Conservation (phyloP, 2,113 vertebrate species). For the Casuarius casuarius region DNA sequence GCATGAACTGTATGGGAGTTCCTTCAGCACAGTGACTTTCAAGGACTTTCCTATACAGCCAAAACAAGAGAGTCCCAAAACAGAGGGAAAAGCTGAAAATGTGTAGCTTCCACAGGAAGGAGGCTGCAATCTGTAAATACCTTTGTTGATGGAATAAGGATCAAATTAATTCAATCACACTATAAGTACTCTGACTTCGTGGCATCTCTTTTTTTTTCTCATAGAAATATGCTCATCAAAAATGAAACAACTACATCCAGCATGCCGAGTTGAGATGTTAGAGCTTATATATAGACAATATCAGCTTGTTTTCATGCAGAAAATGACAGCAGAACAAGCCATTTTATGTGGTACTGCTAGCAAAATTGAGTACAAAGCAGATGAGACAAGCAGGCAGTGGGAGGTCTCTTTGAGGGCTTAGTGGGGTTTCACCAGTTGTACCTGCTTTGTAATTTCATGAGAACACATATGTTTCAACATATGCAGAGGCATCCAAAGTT, state of each 20-base stretch:
- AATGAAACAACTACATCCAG: background rate
- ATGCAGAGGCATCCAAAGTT: background rate
- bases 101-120: background rate
- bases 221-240: background rate
- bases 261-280: conserved; percentile 6
- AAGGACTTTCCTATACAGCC: background rate
- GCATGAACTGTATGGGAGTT: background rate
- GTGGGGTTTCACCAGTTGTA: background rate
- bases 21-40: background rate
- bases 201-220: background rate
- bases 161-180: background rate
- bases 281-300: background rate
- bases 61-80: background rate
- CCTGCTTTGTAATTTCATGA: background rate
- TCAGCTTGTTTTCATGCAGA: background rate
- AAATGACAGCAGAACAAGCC: background rate
- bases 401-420: background rate
- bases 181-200: background rate
- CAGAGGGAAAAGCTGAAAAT: background rate
- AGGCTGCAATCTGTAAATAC: background rate
- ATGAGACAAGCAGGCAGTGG: background rate
- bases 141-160: background rate
- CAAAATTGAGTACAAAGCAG: background rate
- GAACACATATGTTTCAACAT: background rate
- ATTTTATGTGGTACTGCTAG: background rate